Evolutionary conservation across 2,888 invertebrate genomes (phyloP).

Genomic region (Cosmia pyralina): DNA sequence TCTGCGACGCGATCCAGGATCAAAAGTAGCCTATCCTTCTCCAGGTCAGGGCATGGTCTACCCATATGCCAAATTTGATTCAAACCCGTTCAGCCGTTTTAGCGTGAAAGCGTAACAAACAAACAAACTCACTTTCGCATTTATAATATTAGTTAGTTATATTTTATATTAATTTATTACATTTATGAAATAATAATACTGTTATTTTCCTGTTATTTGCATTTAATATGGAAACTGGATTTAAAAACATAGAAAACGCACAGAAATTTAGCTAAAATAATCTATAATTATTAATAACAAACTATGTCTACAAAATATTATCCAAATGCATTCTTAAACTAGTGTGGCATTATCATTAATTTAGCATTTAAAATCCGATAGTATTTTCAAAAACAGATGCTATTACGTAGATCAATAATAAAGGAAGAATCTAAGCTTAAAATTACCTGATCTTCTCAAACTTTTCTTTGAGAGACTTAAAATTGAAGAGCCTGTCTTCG

Average conservation of each 20-base stretch:
- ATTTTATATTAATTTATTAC: too few relatives aligned
- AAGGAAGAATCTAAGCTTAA: background rate
- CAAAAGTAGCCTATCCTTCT: too few relatives aligned
- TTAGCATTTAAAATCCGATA: background rate
- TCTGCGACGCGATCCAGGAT: too few relatives aligned
- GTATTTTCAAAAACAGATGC: background rate
- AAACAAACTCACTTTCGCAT: too few relatives aligned
- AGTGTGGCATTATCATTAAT: background rate
- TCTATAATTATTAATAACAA: background rate
- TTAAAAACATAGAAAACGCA: background rate
- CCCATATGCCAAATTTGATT: too few relatives aligned
- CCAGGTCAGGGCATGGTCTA: too few relatives aligned
- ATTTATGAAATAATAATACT: too few relatives aligned
- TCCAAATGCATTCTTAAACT: background rate
- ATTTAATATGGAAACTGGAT: background rate
- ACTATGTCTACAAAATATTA: background rate
- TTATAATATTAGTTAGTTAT: too few relatives aligned
- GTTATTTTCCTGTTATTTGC: background rate
- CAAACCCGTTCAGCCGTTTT: too few relatives aligned
- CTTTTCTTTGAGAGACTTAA: conserved; percentile 83
- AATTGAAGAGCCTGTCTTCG: conserved; percentile 83
- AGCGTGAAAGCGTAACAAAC: too few relatives aligned
- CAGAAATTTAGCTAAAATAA: background rate
- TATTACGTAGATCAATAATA: background rate
- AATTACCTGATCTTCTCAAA: conserved; percentile 85